Evolutionary conservation across 2,113 vertebrate genomes (phyloP).

Genomic region (Plestiodon gilberti): DNA sequence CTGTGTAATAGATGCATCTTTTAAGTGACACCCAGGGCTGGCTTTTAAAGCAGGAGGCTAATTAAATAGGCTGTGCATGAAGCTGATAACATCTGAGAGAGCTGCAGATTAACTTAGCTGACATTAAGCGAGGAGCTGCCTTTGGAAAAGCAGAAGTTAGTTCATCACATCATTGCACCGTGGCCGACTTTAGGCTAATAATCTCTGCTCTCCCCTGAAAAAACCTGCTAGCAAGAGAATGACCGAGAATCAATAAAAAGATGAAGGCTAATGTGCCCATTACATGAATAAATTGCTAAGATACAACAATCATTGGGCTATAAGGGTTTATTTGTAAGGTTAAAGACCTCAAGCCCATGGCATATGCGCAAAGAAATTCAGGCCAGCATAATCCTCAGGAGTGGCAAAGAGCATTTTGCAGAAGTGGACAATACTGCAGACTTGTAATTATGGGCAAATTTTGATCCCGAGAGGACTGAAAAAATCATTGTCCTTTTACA

Average conservation of each 20-base stretch:
- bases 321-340: constrained; percentile 1
- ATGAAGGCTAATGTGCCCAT: constrained; percentile 5
- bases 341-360: constrained; percentile 15
- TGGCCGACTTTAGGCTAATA: constrained; percentile 15
- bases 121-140: not conserved
- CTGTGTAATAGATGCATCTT: constrained; percentile 42
- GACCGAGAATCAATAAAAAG: not conserved
- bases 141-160: constrained; percentile 3
- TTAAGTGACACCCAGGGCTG: constrained; percentile 52
- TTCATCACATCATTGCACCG: not conserved
- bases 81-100: constrained; percentile 27
- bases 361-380: not conserved
- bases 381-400: not conserved
- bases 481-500: not conserved
- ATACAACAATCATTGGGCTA: constrained; percentile 20
- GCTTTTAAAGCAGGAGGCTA: constrained; percentile 52
- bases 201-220: constrained; percentile 22
- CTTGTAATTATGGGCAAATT: not conserved
- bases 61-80: constrained; percentile 47
- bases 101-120: constrained; percentile 2
- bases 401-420: constrained; percentile 11
- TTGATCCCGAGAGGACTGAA: not conserved
- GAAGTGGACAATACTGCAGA: not conserved
- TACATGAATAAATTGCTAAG: not conserved
- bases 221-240: constrained; percentile 6